Conservation (phyloP, 2,888 invertebrate genomes). For the Rhabditoides inermis region DNA sequence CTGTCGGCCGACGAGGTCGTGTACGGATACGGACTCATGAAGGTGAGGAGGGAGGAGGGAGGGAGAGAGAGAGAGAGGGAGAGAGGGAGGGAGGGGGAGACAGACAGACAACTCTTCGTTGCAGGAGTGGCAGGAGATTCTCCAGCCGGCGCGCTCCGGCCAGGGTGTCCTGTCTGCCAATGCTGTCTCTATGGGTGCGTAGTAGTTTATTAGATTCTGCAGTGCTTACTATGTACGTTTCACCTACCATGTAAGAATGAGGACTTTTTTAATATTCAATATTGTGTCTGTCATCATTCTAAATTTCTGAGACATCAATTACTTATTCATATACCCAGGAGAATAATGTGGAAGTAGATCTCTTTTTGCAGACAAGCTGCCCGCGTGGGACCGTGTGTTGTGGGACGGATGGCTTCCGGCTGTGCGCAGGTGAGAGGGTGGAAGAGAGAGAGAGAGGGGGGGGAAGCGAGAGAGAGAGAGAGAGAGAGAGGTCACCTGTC, state of each 20-base stretch:
- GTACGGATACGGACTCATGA: constrained; percentile 54
- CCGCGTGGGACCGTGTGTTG: constrained; percentile 72
- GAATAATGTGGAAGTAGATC: constrained; percentile 2
- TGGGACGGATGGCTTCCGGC: constrained; percentile 87
- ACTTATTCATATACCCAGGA: constrained; percentile 7
- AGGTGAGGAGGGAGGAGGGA: too few relatives aligned
- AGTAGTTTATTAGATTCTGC: too few relatives aligned
- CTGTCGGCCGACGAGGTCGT: constrained; percentile 65
- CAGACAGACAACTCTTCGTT: too few relatives aligned
- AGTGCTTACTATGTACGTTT: too few relatives aligned
- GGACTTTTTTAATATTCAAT: too few relatives aligned
- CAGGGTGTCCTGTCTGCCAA: neutral
- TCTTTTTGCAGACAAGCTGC: constrained; percentile 46
- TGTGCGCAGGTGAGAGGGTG: constrained; percentile 54
- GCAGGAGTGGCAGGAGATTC: constrained; percentile 28
- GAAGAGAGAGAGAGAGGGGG: neutral
- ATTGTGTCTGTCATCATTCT: too few relatives aligned
- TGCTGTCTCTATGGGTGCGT: neutral
- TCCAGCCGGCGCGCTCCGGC: constrained; percentile 4
- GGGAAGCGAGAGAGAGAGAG: neutral
- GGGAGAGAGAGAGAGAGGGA: too few relatives aligned
- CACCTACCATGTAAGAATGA: constrained; percentile 1
- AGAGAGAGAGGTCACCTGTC: neutral
- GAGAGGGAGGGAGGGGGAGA: too few relatives aligned
- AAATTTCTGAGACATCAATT: too few relatives aligned